phyloP scores from a whole-genome alignment of 2,797 vertebrate genomes.

The Sebastolobus alascanus region DNA sequence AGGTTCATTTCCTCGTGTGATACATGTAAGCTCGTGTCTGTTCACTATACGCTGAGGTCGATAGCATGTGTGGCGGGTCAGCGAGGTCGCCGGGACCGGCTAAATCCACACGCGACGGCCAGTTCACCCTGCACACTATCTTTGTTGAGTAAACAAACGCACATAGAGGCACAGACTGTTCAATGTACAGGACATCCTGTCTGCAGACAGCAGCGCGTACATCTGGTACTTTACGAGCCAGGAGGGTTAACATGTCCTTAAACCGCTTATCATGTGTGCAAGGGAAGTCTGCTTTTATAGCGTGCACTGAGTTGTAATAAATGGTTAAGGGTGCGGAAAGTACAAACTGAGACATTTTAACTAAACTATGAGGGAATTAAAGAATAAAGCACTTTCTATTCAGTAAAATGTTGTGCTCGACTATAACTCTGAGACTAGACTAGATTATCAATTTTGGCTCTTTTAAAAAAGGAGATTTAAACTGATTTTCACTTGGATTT shows the following conservation, averaged over 20 bases:
- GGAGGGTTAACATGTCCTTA: not conserved
- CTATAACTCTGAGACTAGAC: not conserved
- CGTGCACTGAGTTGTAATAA: not conserved
- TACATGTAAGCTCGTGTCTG: constrained; percentile 9
- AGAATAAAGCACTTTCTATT: not conserved
- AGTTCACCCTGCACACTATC: not conserved
- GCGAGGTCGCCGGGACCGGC: not conserved
- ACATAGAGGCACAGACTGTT: not conserved
- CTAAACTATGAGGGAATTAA: not conserved
- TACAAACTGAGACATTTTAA: not conserved
- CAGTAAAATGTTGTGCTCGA: not conserved
- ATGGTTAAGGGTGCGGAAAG: not conserved
- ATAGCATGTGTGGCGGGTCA: constrained; percentile 29
- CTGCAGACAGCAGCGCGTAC: not conserved
- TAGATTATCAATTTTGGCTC: not conserved
- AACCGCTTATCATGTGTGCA: not conserved
- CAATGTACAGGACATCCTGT: constrained; percentile 7
- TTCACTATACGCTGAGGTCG: not conserved
- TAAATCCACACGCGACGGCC: constrained; percentile 32
- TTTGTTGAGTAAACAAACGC: not conserved
- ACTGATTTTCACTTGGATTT: not conserved
- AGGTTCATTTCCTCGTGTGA: constrained; percentile 9
- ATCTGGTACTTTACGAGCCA: not conserved
- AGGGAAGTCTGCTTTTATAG: not conserved
- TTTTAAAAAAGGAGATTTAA: not conserved